Evolutionary conservation across 2,888 invertebrate species (phyloP), one percentile per base, ranked within the genome.

Genomic region (Odontocerum albicorne): DNA sequence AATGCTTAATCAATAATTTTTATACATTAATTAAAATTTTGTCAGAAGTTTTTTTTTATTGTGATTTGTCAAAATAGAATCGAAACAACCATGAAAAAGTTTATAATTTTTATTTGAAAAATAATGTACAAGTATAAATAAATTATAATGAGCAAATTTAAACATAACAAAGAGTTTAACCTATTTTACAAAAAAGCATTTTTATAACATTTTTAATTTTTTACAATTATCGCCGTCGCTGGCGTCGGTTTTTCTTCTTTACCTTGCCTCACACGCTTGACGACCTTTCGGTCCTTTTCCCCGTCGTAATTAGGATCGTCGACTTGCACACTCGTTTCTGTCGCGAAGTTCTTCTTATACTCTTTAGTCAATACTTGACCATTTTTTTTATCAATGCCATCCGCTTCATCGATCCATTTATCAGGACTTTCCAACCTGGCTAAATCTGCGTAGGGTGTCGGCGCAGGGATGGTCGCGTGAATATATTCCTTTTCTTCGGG

Each of bases 331-430:
- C 73, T 71, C 55, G 68, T 68, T 16, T 73, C 72, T 45, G 66
- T 71, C 50, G 75, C 65, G 64, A 66, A 74, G 57, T 72, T 73
- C 62, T 68, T 75, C 43, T 65, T 62, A 64, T 69, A 75, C 40
- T 70, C 73, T 1, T 69, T 68, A 63, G 74, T 74, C 6, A 62
- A 67, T 17, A 75, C 67, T 21, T 65, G 67, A 15, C 74, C 75
- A 63, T 68, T 69, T 3, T 75, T 71, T 42, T 73, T 72, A 21
- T 74, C 35, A 15, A 33, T 22, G 4, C 49, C 43, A 2, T 52
- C 52, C 6, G 12, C 21, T n/a, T 44, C 55, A 10, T 66, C 67
- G 20, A 67, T 65, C 21, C 66, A 62, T 31, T 51, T 43, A 17
- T 49, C 33, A 7, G 57, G 44, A 4, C 62, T 65, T 42, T 67